These are phyloP conservation scores for Muntiacus reevesi DNA, from an alignment of 2,113 vertebrate genomes.

Conservation along the genomic window DNA sequence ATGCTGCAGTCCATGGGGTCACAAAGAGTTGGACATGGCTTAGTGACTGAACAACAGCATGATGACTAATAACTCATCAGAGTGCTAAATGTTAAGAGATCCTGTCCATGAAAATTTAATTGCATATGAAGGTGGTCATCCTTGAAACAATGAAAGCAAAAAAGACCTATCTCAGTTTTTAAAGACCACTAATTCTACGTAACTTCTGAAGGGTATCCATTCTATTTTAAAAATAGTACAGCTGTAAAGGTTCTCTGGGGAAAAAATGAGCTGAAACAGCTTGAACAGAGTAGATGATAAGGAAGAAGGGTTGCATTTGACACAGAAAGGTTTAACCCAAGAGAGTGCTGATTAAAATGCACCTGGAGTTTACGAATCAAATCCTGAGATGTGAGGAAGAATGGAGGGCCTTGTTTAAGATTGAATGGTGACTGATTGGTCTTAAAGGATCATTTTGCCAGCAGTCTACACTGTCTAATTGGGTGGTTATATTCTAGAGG, in stretches of 20 bases:
- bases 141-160: constrained; percentile 13
- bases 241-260: background rate
- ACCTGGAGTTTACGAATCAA: background rate
- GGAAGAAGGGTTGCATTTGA: background rate
- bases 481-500: background rate
- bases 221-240: background rate
- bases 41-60: background rate
- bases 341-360: background rate
- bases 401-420: background rate
- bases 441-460: background rate
- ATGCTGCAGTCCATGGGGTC: background rate
- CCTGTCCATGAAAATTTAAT: background rate
- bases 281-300: background rate
- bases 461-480: background rate
- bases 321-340: background rate
- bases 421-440: background rate
- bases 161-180: background rate
- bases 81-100: background rate
- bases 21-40: background rate
- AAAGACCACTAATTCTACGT: background rate
- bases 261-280: background rate
- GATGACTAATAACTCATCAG: background rate
- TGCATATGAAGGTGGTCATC: background rate
- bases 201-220: background rate
- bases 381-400: background rate